Evolutionary conservation across 2,113 vertebrate genomes (phyloP).

Genomic region (Eleginops maclovinus): DNA sequence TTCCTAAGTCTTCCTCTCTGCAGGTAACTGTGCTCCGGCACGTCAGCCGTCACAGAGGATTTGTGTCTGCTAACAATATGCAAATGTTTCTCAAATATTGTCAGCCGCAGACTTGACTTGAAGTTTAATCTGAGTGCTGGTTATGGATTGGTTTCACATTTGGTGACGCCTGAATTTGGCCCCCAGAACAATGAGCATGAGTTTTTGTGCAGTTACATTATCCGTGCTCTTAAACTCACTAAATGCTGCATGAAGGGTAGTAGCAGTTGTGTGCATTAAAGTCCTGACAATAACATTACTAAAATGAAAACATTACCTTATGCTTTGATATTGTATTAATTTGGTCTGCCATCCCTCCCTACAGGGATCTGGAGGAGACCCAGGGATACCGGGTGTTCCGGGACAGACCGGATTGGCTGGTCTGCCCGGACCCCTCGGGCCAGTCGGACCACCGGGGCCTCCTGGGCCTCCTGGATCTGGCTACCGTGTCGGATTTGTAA

Average conservation of each 20-base stretch:
- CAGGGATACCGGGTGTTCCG: conserved; percentile 79
- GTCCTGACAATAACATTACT: not conserved
- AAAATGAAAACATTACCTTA: not conserved
- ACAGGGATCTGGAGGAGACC: conserved; percentile 88
- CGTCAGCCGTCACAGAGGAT: conserved; percentile 48
- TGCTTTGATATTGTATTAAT: not conserved
- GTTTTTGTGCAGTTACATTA: not conserved
- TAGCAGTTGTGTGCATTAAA: not conserved
- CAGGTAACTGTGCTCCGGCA: conserved; percentile 66
- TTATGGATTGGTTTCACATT: conserved; percentile 43
- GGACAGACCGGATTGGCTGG: conserved; percentile 89
- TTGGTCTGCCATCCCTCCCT: not conserved
- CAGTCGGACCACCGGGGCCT: conserved; percentile 87
- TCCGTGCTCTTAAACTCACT: not conserved
- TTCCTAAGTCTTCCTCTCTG: conserved; percentile 49
- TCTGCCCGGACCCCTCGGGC: conserved; percentile 91
- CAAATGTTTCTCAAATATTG: conserved; percentile 50
- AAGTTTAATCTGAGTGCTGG: conserved; percentile 45
- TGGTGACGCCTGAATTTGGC: conserved; percentile 13
- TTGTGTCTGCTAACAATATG: conserved; percentile 55
- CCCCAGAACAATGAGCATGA: conserved; percentile 9
- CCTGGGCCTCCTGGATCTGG: conserved; percentile 86
- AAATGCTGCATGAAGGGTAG: conserved; percentile 1
- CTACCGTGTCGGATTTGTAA: conserved; percentile 90
- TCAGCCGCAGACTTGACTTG: conserved; percentile 19